phyloP scores from a whole-genome alignment of 2,113 vertebrate species.

The Petromus typicus region DNA sequence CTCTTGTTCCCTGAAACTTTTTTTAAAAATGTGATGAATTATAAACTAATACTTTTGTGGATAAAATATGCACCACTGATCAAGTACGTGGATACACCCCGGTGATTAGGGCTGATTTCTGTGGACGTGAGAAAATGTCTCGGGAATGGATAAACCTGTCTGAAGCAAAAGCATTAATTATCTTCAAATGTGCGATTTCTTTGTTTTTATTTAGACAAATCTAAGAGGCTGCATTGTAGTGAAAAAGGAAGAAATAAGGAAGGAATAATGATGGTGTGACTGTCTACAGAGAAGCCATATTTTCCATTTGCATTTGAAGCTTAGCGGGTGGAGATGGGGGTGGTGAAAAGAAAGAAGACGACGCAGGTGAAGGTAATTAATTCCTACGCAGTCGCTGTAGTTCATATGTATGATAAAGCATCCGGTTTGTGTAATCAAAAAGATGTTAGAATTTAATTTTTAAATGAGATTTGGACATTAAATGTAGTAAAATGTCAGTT shows the following conservation, averaged over 20 bases:
- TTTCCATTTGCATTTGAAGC: constrained; percentile 68
- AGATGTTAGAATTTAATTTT: constrained; percentile 52
- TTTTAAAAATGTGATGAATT: constrained; percentile 29
- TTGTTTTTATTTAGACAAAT: constrained; percentile 77
- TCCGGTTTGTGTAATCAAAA: constrained; percentile 72
- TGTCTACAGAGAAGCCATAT: constrained; percentile 51
- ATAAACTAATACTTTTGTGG: constrained; percentile 5
- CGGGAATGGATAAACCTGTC: constrained; percentile 50
- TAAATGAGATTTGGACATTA: constrained; percentile 63
- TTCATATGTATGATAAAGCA: constrained; percentile 54
- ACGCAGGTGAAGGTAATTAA: constrained; percentile 73
- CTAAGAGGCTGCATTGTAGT: constrained; percentile 65
- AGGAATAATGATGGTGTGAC: constrained; percentile 63
- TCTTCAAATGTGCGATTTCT: constrained; percentile 71
- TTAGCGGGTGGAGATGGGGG: constrained; percentile 16
- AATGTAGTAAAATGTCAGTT: constrained; percentile 81
- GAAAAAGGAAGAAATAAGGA: constrained; percentile 66
- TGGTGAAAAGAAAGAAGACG: constrained; percentile 41
- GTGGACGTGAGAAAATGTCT: constrained; percentile 54
- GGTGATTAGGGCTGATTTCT: constrained; percentile 45
- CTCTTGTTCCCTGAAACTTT: not conserved
- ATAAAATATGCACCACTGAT: not conserved
- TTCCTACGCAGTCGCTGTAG: not conserved
- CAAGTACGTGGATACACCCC: constrained; percentile 3
- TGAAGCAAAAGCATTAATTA: constrained; percentile 72